Evolutionary conservation across 1,140 invertebrate genomes (phyloP).

Genomic region (Odontomachus brunneus): DNA sequence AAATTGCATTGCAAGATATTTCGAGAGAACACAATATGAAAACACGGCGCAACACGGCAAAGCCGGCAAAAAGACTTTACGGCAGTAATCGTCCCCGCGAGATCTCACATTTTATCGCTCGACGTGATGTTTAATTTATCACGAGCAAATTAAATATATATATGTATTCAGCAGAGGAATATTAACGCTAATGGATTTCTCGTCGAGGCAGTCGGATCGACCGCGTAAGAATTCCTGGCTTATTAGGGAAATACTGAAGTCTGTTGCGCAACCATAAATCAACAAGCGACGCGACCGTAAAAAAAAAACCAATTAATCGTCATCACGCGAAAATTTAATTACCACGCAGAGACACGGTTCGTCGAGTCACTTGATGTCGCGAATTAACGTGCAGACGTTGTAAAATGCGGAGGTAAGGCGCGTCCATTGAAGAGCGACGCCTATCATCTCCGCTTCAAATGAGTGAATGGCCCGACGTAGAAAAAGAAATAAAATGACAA

Average conservation of each 20-base stretch:
- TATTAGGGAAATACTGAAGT: not conserved
- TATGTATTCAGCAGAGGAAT: not conserved
- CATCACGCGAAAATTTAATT: slow-evolving; percentile 29
- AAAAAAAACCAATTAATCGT: slow-evolving; percentile 39
- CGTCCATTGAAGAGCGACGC: slow-evolving; percentile 21
- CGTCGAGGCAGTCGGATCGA: not conserved
- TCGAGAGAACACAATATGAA: too few relatives aligned
- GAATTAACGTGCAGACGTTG: not conserved
- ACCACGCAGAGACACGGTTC: not conserved
- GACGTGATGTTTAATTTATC: slow-evolving; percentile 29
- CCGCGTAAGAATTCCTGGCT: slow-evolving; percentile 1
- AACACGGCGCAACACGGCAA: too few relatives aligned
- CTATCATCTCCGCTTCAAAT: slow-evolving; percentile 20
- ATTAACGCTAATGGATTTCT: not conserved
- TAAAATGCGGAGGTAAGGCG: slow-evolving; percentile 4
- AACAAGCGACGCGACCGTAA: not conserved
- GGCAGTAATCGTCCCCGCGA: too few relatives aligned
- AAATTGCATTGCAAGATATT: too few relatives aligned
- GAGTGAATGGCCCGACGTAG: not conserved
- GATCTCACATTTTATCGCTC: not conserved
- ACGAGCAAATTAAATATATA: not conserved
- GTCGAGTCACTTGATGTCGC: not conserved
- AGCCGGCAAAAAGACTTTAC: too few relatives aligned
- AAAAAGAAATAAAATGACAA: not conserved
- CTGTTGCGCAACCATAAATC: slow-evolving; percentile 4